These are phyloP conservation scores for Trididemnum clinides DNA, from an alignment of 23 tunicate species.

Conservation along the genomic window DNA sequence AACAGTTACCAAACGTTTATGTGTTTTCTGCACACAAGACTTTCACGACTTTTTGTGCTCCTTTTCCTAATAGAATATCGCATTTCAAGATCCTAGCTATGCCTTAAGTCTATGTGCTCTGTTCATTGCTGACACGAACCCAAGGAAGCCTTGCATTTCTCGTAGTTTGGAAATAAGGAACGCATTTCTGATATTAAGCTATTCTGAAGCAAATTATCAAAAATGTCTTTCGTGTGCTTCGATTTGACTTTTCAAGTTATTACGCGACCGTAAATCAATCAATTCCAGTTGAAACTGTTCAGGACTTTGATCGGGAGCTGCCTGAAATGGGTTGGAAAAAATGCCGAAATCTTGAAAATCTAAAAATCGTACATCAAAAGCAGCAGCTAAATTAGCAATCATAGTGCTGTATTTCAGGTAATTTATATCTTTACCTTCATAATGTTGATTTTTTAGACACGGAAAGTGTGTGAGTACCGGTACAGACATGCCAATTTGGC, in stretches of 20 bases:
- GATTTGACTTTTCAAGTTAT: neutral
- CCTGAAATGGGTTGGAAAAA: neutral
- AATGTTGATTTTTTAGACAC: conserved; percentile 16
- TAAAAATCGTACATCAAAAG: neutral
- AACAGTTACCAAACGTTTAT: no score
- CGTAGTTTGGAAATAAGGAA: no score
- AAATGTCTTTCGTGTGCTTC: no score
- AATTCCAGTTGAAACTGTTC: neutral
- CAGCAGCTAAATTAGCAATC: neutral
- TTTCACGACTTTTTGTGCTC: no score
- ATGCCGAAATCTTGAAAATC: neutral
- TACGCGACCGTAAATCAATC: neutral
- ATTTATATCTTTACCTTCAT: conserved; percentile 6
- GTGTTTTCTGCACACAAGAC: no score
- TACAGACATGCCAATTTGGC: neutral
- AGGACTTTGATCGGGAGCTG: neutral
- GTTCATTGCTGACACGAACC: no score
- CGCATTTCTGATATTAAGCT: no score
- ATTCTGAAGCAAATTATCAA: no score
- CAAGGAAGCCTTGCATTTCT: no score
- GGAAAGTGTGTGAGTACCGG: neutral
- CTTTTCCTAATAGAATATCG: no score
- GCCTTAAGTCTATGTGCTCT: no score
- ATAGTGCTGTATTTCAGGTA: neutral
- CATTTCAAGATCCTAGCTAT: no score